phyloP scores from a whole-genome alignment of 2,888 invertebrate genomes.

The Endotricha flammealis region DNA sequence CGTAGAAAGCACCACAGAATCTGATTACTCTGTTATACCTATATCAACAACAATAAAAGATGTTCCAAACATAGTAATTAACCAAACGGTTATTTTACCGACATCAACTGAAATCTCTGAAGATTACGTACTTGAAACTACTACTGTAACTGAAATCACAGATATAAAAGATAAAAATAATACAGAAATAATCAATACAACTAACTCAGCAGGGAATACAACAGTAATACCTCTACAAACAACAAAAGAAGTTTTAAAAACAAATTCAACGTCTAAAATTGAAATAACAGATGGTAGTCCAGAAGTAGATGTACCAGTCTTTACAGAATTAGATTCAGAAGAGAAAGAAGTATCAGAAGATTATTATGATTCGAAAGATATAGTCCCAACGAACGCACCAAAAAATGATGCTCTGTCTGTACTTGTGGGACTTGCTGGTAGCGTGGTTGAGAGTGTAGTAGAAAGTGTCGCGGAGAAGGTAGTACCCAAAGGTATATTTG shows the following conservation, averaged over 20 bases:
- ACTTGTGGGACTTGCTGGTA: slow-evolving; percentile 66
- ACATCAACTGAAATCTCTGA: slow-evolving; percentile 29
- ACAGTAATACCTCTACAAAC: slow-evolving; percentile 6
- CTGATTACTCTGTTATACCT: slow-evolving; percentile 63
- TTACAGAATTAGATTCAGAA: slow-evolving; percentile 57
- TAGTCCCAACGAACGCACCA: slow-evolving; percentile 59
- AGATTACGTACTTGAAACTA: background rate
- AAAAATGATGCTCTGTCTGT: slow-evolving; percentile 65
- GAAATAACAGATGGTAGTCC: slow-evolving; percentile 25
- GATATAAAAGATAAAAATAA: background rate
- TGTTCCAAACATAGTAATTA: slow-evolving; percentile 36
- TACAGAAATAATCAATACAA: slow-evolving; percentile 20
- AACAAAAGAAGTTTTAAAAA: slow-evolving; percentile 20
- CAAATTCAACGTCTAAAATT: slow-evolving; percentile 22
- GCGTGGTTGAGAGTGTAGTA: slow-evolving; percentile 64
- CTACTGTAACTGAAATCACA: background rate
- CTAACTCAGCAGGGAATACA: slow-evolving; percentile 17
- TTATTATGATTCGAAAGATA: slow-evolving; percentile 66
- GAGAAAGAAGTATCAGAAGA: slow-evolving; percentile 61
- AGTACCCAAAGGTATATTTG: slow-evolving; percentile 62
- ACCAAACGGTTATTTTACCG: slow-evolving; percentile 48
- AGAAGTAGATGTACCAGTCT: slow-evolving; percentile 49
- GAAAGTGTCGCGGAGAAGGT: slow-evolving; percentile 67
- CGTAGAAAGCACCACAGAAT: slow-evolving; percentile 52
- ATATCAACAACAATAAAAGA: slow-evolving; percentile 45